Evolutionary conservation across 2,113 vertebrate genomes (phyloP).

Genomic region (Leucopternis melanops): DNA sequence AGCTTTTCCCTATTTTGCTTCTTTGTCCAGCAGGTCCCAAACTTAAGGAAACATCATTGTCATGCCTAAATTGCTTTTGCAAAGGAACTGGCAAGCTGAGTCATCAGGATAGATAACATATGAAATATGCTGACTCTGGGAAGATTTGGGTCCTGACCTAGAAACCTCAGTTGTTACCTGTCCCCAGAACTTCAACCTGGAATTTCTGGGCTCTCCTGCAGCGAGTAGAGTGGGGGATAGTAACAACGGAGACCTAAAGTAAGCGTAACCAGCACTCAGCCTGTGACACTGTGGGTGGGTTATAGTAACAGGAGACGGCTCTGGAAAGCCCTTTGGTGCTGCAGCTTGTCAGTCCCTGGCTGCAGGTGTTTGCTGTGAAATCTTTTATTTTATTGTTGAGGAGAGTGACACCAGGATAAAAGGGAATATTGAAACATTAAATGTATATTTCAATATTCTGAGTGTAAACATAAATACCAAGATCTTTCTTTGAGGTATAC

Average conservation of each 20-base stretch:
- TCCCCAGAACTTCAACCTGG: constrained; percentile 1
- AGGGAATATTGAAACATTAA: constrained; percentile 23
- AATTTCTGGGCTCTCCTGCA: background rate
- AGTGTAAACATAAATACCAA: constrained; percentile 36
- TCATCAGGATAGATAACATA: constrained; percentile 24
- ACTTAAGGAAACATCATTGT: constrained; percentile 13
- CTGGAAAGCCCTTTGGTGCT: constrained; percentile 24
- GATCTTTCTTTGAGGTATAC: background rate
- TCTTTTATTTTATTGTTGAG: constrained; percentile 26
- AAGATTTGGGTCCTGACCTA: constrained; percentile 50
- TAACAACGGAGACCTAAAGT: constrained; percentile 26
- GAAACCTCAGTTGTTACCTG: constrained; percentile 36
- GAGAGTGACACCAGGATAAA: background rate
- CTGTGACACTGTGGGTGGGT: background rate
- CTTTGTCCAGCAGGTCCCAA: constrained; percentile 7
- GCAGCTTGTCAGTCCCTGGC: constrained; percentile 4
- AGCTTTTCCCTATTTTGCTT: background rate
- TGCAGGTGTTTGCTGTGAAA: constrained; percentile 30
- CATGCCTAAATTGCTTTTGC: constrained; percentile 25
- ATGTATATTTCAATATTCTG: background rate
- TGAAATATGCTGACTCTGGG: constrained; percentile 48
- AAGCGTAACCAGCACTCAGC: background rate
- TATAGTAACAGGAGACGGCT: background rate
- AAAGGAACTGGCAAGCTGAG: constrained; percentile 39
- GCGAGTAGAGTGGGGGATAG: background rate